Evolutionary conservation across 2,797 vertebrate species (phyloP), one percentile per base, ranked within the genome.

Genomic region (Neostethus bicornis): DNA sequence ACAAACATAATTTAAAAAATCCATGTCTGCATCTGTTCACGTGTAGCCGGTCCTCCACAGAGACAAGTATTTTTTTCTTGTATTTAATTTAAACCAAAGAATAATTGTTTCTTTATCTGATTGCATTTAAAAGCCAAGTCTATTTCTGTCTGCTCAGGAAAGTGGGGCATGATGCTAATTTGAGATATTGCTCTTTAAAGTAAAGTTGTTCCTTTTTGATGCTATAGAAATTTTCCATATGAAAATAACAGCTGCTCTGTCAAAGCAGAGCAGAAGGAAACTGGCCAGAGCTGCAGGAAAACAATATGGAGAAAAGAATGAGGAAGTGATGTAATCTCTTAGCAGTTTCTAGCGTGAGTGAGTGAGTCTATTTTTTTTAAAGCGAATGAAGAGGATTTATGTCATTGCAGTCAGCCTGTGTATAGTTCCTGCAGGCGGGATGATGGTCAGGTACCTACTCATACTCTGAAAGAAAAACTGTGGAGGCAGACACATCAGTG

Each of bases 391-490:
- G 85, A 87, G 66, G 77, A 61, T 81, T 84, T 66, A 73, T 85
- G 68, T 77, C 80, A 62, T 75, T 60, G 65, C 59, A 68, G 73
- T 49, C 57, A 63, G 70, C 51, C 38, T 81, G 54, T 84, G 54
- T 84, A 75, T 81, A 76, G 82, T 84, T 73, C 85, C 66, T 77
- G 61, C 63, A 51, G 74, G 77, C 71, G 53, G 42, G 70, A 51
- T 64, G 82, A 67, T 23, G 66, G 71, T 82, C 76, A 81, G 83
- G 75, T 80, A 76, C 79, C 79, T 78, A 86, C 85, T 86, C 80
- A 77, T 23, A 52, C 70, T 78, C 54, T 47, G 68, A 82, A 77
- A 83, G 50, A 47, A 81, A 75, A 79, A 78, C 31, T 81, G 87
- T 72, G 85, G 84, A 86, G 84, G 85, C 77, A 75, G 87, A 73